phyloP scores from a whole-genome alignment of 2,888 invertebrate genomes.

The Drosophila atripex region DNA sequence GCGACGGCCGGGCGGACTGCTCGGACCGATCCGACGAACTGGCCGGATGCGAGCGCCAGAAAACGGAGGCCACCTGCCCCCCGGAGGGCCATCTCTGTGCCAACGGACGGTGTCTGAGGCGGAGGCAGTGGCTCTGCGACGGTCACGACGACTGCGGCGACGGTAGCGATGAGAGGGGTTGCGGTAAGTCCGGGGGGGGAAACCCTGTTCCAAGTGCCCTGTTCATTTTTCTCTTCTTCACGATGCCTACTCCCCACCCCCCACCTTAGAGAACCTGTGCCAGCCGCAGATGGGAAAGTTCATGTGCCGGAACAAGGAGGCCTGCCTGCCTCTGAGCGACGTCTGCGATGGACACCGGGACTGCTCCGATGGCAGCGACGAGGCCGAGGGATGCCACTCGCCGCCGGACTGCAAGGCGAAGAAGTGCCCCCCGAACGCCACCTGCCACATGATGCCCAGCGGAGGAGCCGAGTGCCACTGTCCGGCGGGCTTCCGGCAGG shows the following conservation, averaged over 20 bases:
- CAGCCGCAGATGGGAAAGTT: constrained; percentile 84
- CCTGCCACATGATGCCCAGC: constrained; percentile 83
- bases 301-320: constrained; percentile 85
- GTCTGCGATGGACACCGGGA: constrained; percentile 86
- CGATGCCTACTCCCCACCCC: no score
- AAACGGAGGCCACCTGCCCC: constrained; percentile 84
- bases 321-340: constrained; percentile 85
- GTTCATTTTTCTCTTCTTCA: no score
- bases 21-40: constrained; percentile 89
- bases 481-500: constrained; percentile 81
- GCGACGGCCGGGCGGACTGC: constrained; percentile 90
- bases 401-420: constrained; percentile 69
- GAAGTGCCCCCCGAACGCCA: constrained; percentile 81
- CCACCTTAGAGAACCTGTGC: constrained; percentile 83
- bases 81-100: constrained; percentile 86
- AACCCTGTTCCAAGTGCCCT: no score
- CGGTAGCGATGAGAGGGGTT: constrained; percentile 85
- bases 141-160: constrained; percentile 86
- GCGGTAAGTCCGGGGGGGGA: constrained; percentile 85
- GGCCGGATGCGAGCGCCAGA: constrained; percentile 83
- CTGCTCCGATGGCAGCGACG: constrained; percentile 88
- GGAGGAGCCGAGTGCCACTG: constrained; percentile 87
- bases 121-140: constrained; percentile 85
- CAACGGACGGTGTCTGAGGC: constrained; percentile 85
- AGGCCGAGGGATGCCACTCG: constrained; percentile 84